Evolutionary conservation across 2,113 vertebrate genomes (phyloP).

Genomic region (Tapirus terrestris): DNA sequence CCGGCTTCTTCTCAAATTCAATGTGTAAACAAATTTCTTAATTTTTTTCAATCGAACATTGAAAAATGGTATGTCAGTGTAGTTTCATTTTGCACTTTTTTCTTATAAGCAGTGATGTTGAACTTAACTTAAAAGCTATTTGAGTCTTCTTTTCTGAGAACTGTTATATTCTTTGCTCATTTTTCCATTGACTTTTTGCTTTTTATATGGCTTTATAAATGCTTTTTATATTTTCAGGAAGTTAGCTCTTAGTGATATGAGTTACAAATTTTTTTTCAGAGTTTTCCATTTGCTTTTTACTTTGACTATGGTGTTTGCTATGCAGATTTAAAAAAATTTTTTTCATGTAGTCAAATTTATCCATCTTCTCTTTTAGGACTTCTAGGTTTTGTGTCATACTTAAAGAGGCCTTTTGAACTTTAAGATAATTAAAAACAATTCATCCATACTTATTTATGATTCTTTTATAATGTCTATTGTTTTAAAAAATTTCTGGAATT

Average conservation of each 20-base stretch:
- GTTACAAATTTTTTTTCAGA: neutral
- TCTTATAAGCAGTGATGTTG: neutral
- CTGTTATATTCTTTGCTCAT: neutral
- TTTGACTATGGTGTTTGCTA: neutral
- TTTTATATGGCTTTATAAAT: neutral
- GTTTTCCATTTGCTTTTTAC: neutral
- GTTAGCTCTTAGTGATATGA: neutral
- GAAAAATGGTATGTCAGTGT: too few species aligned
- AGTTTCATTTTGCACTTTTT: neutral
- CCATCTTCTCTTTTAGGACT: neutral
- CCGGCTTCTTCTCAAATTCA: neutral
- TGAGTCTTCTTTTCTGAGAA: neutral
- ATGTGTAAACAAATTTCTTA: neutral
- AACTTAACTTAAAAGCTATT: neutral
- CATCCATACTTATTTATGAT: neutral
- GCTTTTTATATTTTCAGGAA: neutral
- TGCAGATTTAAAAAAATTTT: neutral
- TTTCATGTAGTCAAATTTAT: neutral
- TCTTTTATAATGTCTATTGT: neutral
- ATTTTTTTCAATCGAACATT: neutral
- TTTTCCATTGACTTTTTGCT: neutral
- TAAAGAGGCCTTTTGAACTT: neutral
- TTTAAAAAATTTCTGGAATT: neutral
- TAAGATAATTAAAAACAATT: neutral
- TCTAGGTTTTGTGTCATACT: neutral